Evolutionary conservation across 2,888 invertebrate genomes (phyloP).

Genomic region (Trachelus tabidus): DNA sequence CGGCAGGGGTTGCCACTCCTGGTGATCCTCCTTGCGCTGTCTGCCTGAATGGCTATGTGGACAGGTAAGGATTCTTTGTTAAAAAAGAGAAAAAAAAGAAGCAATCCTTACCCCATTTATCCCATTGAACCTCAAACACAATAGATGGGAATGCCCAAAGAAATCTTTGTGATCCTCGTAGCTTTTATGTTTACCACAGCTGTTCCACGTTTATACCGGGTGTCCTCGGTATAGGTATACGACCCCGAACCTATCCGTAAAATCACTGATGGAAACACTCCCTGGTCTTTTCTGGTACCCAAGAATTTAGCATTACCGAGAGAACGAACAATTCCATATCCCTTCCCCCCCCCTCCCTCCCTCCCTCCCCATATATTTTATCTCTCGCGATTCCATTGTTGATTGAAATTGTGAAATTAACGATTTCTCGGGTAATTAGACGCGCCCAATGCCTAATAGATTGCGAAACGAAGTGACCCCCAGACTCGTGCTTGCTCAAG

Average conservation of each 20-base stretch:
- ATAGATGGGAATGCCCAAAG: not conserved
- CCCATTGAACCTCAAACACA: slow-evolving; percentile 18
- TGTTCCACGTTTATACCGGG: not conserved
- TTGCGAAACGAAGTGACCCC: not conserved
- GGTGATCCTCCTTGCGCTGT: slow-evolving; percentile 21
- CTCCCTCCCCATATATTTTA: not conserved
- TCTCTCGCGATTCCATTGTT: not conserved
- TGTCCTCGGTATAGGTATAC: not conserved
- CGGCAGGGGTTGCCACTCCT: slow-evolving; percentile 34
- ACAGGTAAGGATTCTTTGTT: slow-evolving; percentile 29
- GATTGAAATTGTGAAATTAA: not conserved
- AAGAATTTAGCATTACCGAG: not conserved
- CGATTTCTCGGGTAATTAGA: not conserved
- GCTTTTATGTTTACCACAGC: not conserved
- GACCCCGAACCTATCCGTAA: not conserved
- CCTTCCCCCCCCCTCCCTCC: too few species aligned
- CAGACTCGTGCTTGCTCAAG: not conserved
- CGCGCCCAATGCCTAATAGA: not conserved
- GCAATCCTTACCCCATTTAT: slow-evolving; percentile 11
- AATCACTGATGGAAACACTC: not conserved
- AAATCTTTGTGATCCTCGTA: not conserved
- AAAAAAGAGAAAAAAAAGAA: slow-evolving; percentile 7
- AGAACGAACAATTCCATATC: not conserved
- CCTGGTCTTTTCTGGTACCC: not conserved
- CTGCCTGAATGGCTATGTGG: slow-evolving; percentile 43